These are phyloP conservation scores for Heptranchias perlo DNA, from an alignment of 2,113 vertebrate species.

Conservation along the genomic window DNA sequence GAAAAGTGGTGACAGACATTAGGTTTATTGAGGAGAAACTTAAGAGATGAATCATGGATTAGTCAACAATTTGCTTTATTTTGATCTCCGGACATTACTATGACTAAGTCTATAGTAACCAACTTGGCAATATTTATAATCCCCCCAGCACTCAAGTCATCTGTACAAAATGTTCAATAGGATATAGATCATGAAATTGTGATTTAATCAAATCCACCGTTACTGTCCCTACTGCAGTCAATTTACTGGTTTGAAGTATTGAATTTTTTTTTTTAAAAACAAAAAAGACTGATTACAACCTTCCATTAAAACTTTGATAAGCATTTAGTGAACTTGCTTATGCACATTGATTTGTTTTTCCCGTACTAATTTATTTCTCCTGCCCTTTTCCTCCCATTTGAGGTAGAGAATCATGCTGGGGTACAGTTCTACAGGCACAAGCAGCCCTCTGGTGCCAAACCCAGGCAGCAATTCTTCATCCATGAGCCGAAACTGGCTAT, in stretches of 20 bases:
- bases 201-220: slow-evolving; percentile 14
- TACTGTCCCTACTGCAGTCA: not conserved
- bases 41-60: slow-evolving; percentile 53
- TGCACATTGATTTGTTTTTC: not conserved
- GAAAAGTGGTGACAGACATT: slow-evolving; percentile 46
- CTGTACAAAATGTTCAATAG: slow-evolving; percentile 31
- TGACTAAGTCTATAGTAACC: slow-evolving; percentile 54
- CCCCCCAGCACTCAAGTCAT: not conserved
- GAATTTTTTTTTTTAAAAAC: not conserved
- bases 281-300: not conserved
- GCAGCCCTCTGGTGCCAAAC: not conserved
- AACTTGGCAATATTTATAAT: slow-evolving; percentile 41
- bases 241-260: slow-evolving; percentile 14
- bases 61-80: slow-evolving; percentile 54
- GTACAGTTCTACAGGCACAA: not conserved
- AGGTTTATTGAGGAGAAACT: slow-evolving; percentile 51
- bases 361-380: slow-evolving; percentile 17
- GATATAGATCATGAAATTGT: slow-evolving; percentile 13
- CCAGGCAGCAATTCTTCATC: not conserved
- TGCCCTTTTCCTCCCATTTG: not conserved
- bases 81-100: slow-evolving; percentile 48
- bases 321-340: not conserved
- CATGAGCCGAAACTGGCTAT: not conserved
- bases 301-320: not conserved
- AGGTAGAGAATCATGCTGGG: not conserved